phyloP scores from a whole-genome alignment of 1,140 invertebrate species.

The Lordiphosa mommai region DNA sequence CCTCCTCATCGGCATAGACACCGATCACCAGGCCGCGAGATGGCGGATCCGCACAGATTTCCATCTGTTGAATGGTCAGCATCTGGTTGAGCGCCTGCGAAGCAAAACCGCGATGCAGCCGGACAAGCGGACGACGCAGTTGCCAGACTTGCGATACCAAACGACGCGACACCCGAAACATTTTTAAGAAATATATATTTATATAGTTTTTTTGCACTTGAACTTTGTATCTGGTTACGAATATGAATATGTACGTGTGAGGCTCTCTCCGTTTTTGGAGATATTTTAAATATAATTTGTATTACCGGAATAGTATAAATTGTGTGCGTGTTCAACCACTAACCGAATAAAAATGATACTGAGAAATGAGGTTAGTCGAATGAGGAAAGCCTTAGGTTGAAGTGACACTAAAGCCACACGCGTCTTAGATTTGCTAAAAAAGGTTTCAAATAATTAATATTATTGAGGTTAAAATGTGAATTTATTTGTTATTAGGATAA shows the following conservation, averaged over 20 bases:
- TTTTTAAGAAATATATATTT: conserved; percentile 23
- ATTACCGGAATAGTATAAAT: conserved; percentile 33
- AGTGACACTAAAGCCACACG: background rate
- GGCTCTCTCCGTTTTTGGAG: background rate
- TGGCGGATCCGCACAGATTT: conserved; percentile 73
- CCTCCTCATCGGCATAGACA: conserved; percentile 74
- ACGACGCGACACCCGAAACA: conserved; percentile 36
- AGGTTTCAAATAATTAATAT: too few relatives aligned
- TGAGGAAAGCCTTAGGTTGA: background rate
- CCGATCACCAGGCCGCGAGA: conserved; percentile 70
- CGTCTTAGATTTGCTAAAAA: too few relatives aligned
- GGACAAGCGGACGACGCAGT: background rate
- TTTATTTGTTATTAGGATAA: too few relatives aligned
- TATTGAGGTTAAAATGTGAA: too few relatives aligned
- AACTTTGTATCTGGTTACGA: conserved; percentile 17
- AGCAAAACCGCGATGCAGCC: conserved; percentile 24
- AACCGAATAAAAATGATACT: conserved; percentile 45
- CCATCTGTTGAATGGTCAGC: conserved; percentile 67
- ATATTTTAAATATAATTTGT: conserved; percentile 34
- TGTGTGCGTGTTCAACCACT: conserved; percentile 52
- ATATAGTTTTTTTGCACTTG: conserved; percentile 10
- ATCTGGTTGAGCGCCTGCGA: conserved; percentile 72
- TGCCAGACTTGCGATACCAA: conserved; percentile 3
- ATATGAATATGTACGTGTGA: conserved; percentile 1
- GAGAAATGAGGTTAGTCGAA: background rate